Percentiles rank a stretch among this genome's conserved stretches.
phyloP scores from a whole-genome alignment of 2,113 vertebrate genomes.

The Lophura nycthemera region DNA sequence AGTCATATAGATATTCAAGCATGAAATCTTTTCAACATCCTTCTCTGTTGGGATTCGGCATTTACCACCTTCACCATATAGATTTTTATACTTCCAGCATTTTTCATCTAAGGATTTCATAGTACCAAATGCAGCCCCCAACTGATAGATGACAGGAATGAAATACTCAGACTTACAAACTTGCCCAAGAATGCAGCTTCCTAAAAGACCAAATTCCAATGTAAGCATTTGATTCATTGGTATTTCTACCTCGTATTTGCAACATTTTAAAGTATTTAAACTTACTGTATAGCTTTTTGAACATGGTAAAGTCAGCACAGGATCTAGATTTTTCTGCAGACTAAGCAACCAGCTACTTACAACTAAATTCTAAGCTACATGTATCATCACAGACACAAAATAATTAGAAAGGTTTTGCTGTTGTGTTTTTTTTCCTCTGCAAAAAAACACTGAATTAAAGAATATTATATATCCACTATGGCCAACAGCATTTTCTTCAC shows the following conservation, averaged over 20 bases:
- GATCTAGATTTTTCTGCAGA: background rate
- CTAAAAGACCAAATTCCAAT: background rate
- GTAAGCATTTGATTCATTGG: background rate
- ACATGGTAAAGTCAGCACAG: background rate
- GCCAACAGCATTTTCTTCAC: background rate
- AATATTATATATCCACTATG: background rate
- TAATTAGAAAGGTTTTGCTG: background rate
- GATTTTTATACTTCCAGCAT: background rate
- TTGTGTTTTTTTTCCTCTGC: background rate
- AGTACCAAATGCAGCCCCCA: rapidly evolving
- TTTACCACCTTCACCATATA: background rate
- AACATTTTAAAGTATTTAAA: background rate
- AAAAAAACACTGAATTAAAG: background rate
- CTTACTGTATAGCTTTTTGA: background rate
- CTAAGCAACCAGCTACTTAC: background rate
- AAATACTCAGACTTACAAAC: background rate
- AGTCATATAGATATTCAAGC: background rate
- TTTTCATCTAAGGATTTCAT: background rate
- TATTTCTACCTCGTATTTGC: background rate
- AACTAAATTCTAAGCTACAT: background rate
- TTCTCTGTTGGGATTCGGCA: background rate
- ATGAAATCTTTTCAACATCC: background rate
- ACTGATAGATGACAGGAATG: background rate
- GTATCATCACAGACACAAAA: background rate
- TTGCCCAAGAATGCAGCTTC: background rate